Evolutionary conservation across 2,113 vertebrate genomes (phyloP).

Genomic region (Anarhynchus alexandrinus): DNA sequence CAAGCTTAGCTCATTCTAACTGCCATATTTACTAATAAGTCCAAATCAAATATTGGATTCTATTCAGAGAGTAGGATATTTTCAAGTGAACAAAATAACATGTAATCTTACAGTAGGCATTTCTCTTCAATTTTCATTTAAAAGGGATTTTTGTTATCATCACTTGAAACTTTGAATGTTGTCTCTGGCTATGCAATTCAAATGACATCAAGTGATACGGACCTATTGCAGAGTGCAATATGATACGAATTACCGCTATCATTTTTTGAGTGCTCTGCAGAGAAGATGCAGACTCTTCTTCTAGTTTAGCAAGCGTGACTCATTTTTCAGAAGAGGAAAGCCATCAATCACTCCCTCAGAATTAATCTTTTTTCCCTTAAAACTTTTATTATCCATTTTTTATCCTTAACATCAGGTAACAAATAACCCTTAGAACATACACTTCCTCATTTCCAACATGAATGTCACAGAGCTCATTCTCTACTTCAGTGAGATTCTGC

Average conservation of each 20-base stretch:
- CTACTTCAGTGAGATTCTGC: neutral
- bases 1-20: neutral
- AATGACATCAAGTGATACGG: neutral
- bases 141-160: neutral
- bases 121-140: neutral
- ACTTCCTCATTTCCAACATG: neutral
- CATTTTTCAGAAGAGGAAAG: neutral
- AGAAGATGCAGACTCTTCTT: neutral
- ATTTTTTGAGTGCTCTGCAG: neutral
- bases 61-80: neutral
- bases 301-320: neutral
- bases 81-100: neutral
- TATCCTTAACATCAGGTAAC: neutral
- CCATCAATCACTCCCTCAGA: neutral
- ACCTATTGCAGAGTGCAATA: neutral
- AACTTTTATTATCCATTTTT: neutral
- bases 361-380: neutral
- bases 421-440: neutral
- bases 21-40: neutral
- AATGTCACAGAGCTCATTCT: neutral
- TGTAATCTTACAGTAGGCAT: neutral
- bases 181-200: neutral
- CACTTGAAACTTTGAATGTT: neutral
- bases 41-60: neutral
- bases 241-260: neutral